phyloP scores from a whole-genome alignment of 2,888 invertebrate species.

The Ophion costatus region DNA sequence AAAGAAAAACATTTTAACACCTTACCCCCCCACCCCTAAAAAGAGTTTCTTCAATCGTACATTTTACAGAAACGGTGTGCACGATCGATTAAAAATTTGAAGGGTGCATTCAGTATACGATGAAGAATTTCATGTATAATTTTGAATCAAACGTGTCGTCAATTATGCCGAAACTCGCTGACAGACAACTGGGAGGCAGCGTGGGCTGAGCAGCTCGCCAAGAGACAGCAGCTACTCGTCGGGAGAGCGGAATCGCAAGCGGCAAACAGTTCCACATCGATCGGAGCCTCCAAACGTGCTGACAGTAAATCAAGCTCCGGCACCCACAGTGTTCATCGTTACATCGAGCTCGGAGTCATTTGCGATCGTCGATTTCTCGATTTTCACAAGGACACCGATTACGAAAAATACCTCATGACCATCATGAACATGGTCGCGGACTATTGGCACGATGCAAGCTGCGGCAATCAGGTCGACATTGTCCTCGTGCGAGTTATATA shows the following conservation, averaged over 20 bases:
- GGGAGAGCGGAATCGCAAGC: constrained; percentile 72
- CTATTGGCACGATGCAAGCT: constrained; percentile 92
- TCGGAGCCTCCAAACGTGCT: constrained; percentile 59
- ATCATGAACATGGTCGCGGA: constrained; percentile 96
- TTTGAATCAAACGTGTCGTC: too few relatives aligned
- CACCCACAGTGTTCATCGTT: constrained; percentile 90
- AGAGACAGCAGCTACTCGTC: constrained; percentile 76
- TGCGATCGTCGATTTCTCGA: constrained; percentile 94
- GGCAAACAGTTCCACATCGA: constrained; percentile 73
- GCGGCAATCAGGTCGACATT: constrained; percentile 95
- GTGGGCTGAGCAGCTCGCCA: constrained; percentile 82
- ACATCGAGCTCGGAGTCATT: constrained; percentile 93
- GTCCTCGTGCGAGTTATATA: constrained; percentile 93
- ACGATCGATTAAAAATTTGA: too few relatives aligned
- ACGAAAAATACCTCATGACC: constrained; percentile 93
- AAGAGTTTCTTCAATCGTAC: too few relatives aligned
- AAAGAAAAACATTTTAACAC: too few relatives aligned
- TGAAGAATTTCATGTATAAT: too few relatives aligned
- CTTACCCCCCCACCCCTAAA: too few relatives aligned
- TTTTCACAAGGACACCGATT: constrained; percentile 91
- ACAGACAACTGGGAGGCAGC: constrained; percentile 78
- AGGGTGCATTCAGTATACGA: too few relatives aligned
- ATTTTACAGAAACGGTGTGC: too few relatives aligned
- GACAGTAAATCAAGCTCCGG: constrained; percentile 82
- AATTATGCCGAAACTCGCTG: background rate